Evolutionary conservation across 2,797 vertebrate genomes (phyloP), one percentile per base, ranked within the genome.

Genomic region (Hoplostethus mediterraneus): DNA sequence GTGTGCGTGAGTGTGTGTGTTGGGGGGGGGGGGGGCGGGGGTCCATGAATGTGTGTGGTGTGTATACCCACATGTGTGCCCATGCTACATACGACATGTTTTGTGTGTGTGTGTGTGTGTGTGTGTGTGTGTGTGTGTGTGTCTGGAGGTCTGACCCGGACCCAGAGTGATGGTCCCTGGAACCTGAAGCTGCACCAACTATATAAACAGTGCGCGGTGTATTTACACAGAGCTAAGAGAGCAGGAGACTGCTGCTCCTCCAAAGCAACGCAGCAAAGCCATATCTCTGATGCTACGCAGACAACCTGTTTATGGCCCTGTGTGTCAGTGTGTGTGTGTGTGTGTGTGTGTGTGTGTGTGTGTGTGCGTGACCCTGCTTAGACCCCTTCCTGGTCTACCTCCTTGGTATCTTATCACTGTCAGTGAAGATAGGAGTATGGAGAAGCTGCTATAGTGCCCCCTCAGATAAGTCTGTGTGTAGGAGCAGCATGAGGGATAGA

Each of bases 181-280:
- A 90, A 91, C 88, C 89, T 87, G 91, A 92, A 91, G 90, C 91
- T 89, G 88, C 90, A 89, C 83, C 58, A 57, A 36, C 85, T 88
- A 14, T 90, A 87, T 93, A 92, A 92, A 93, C 90, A 93, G 83
- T 67, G 90, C 90, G 87, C 73, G 42, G 87, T 67, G 84, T 93
- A 92, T 93, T 93, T 92, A 93, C 82, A 93, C 86, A 85, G 83
- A 88, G 86, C 85, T 86, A 86, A 91, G 90, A 93, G 91, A 91
- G 81, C 91, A 87, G 88, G 87, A 89, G 87, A 83, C 90, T 80
- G 78, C n/a, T 57, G 86, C 86, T 85, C 80, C 83, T 89, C 87
- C 79, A 75, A 75, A 79, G 86, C 90, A 90, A 88, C 89, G 73
- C 89, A 67, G 75, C 69, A 85, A 72, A 85, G 81, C 65, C 75